These are phyloP conservation scores for Cassiopea andromeda DNA, from an alignment of 30 jellyfish, hydroid and myxozoan species.

Conservation along the genomic window DNA sequence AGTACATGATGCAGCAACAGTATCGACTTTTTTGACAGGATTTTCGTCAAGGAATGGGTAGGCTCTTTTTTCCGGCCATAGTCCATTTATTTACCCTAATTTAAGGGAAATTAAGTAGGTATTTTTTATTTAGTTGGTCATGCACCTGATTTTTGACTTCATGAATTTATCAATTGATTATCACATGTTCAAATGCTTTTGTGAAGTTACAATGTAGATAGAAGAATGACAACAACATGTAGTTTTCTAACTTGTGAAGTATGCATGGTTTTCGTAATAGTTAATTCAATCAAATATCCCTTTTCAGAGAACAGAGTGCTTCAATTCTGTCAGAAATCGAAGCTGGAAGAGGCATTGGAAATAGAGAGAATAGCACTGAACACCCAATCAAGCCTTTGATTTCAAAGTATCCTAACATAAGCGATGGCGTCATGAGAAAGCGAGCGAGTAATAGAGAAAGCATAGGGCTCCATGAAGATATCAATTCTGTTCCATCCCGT, in stretches of 20 bases:
- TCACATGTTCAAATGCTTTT: no score
- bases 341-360: no score
- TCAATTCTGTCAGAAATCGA: conserved; percentile 16
- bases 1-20: not conserved
- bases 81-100: not conserved
- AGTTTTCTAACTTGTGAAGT: no score
- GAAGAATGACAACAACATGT: no score
- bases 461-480: conserved; percentile 1
- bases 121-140: not conserved
- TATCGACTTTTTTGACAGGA: not conserved
- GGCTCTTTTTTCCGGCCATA: not conserved
- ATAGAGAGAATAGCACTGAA: not conserved
- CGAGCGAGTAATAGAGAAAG: conserved; percentile 42
- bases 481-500: not conserved
- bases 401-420: not conserved
- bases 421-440: conserved; percentile 49
- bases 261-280: no score
- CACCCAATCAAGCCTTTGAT: not conserved
- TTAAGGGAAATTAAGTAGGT: not conserved
- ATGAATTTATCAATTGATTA: no score
- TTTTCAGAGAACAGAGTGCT: conserved; percentile 15
- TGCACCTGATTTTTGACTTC: no score
- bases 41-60: not conserved
- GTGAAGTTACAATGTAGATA: no score
- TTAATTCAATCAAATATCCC: no score